A percentile compares a stretch with the other conserved stretches of the same genome.
These are phyloP conservation scores for Mylabris phalerata DNA, from an alignment of 1,140 invertebrate genomes.

Conservation along the genomic window DNA sequence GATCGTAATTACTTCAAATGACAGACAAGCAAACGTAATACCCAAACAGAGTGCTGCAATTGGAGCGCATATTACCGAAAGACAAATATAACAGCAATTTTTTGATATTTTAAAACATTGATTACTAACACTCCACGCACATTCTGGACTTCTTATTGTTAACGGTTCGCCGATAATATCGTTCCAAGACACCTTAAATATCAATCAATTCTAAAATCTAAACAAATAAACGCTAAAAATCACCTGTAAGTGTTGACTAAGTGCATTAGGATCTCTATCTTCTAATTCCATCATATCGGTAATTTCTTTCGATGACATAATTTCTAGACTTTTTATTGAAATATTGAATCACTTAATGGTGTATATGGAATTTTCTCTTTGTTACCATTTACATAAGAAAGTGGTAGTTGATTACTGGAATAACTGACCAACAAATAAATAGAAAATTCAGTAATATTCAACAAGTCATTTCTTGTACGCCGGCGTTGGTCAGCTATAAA, in stretches of 20 bases:
- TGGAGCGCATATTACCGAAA: conserved; percentile 60
- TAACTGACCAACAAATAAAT: not conserved
- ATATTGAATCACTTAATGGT: too few relatives aligned
- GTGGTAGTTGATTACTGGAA: too few relatives aligned
- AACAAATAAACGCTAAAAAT: conserved; percentile 3
- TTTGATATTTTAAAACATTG: conserved; percentile 62
- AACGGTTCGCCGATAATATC: conserved; percentile 74
- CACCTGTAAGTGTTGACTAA: conserved; percentile 65
- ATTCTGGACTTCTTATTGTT: conserved; percentile 62
- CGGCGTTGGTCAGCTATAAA: conserved; percentile 8
- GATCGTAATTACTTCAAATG: conserved; percentile 56
- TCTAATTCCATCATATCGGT: conserved; percentile 52
- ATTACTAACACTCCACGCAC: conserved; percentile 65
- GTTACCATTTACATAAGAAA: not conserved
- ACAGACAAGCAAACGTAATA: conserved; percentile 64
- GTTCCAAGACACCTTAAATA: conserved; percentile 61
- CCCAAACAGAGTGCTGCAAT: conserved; percentile 61
- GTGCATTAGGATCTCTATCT: conserved; percentile 59
- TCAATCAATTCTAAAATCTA: too few relatives aligned
- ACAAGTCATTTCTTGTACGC: conserved; percentile 14
- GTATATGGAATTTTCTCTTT: not conserved
- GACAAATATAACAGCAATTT: conserved; percentile 62
- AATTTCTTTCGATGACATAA: conserved; percentile 18
- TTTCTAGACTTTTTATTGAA: not conserved
- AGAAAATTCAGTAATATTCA: not conserved